Evolutionary conservation across 2,797 vertebrate genomes (phyloP).

Genomic region (Semaprochilodus insignis): DNA sequence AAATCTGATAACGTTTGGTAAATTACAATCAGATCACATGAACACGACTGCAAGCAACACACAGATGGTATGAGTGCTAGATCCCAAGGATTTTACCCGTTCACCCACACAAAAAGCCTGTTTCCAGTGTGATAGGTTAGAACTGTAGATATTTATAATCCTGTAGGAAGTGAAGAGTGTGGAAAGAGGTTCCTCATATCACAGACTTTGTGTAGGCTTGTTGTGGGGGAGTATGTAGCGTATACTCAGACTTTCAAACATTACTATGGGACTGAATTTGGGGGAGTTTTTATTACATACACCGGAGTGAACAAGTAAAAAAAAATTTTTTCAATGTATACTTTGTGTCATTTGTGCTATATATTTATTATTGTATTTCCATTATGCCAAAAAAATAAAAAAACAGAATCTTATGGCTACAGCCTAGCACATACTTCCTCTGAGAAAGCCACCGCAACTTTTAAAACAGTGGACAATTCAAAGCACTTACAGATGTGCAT

Average conservation of each 20-base stretch:
- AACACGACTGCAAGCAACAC: not conserved
- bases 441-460: too few relatives aligned
- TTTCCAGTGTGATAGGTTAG: conserved; percentile 4
- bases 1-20: not conserved
- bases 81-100: not conserved
- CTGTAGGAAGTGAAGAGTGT: not conserved
- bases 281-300: not conserved
- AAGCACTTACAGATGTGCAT: too few relatives aligned
- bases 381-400: too few relatives aligned
- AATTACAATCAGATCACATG: not conserved
- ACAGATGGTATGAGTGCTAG: not conserved
- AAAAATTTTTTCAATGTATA: not conserved
- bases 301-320: not conserved
- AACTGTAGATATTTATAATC: conserved; percentile 20
- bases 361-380: not conserved
- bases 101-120: not conserved
- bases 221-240: not conserved
- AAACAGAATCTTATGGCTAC: too few relatives aligned
- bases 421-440: too few relatives aligned
- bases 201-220: conserved; percentile 19
- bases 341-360: not conserved
- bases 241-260: not conserved
- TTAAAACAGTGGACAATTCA: too few relatives aligned
- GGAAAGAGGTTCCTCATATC: not conserved
- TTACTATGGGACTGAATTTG: not conserved